Percentiles rank a stretch among this genome's conserved stretches.
Evolutionary conservation across 2,888 invertebrate species (phyloP).

Genomic region (Pyrrhia umbra): DNA sequence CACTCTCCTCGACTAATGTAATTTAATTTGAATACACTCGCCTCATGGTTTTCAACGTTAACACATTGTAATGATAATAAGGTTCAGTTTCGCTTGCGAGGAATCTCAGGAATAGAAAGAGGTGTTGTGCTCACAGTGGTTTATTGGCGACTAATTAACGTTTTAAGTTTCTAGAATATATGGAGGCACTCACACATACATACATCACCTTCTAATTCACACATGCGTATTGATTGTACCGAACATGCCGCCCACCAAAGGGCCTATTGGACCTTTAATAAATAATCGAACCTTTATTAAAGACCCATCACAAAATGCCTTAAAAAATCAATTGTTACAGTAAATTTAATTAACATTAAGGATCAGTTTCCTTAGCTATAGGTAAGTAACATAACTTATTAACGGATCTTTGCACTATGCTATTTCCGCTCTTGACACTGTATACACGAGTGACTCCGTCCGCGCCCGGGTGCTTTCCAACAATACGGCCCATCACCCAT

Average conservation of each 20-base stretch:
- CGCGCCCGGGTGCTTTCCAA: conserved; percentile 49
- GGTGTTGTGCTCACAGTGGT: too few relatives aligned
- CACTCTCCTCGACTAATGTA: too few relatives aligned
- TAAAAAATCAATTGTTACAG: not conserved
- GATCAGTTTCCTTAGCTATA: conserved; percentile 6
- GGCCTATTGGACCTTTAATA: conserved; percentile 3
- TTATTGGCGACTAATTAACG: too few relatives aligned
- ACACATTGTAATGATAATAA: too few relatives aligned
- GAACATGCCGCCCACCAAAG: conserved; percentile 2
- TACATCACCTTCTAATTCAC: too few relatives aligned
- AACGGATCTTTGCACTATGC: conserved; percentile 37
- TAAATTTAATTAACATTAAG: not conserved
- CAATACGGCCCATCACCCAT: conserved; percentile 56
- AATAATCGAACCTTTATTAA: not conserved
- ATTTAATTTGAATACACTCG: too few relatives aligned
- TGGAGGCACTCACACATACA: too few relatives aligned
- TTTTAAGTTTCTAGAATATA: too few relatives aligned
- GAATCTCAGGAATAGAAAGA: too few relatives aligned
- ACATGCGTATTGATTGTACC: not conserved
- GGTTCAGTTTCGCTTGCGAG: too few relatives aligned
- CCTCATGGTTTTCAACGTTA: too few relatives aligned
- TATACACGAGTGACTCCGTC: conserved; percentile 56
- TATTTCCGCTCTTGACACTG: conserved; percentile 47
- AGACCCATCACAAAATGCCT: not conserved
- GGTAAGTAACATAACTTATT: conserved; percentile 53